Evolutionary conservation across 2,113 vertebrate species (phyloP).

Genomic region (Promerops cafer): DNA sequence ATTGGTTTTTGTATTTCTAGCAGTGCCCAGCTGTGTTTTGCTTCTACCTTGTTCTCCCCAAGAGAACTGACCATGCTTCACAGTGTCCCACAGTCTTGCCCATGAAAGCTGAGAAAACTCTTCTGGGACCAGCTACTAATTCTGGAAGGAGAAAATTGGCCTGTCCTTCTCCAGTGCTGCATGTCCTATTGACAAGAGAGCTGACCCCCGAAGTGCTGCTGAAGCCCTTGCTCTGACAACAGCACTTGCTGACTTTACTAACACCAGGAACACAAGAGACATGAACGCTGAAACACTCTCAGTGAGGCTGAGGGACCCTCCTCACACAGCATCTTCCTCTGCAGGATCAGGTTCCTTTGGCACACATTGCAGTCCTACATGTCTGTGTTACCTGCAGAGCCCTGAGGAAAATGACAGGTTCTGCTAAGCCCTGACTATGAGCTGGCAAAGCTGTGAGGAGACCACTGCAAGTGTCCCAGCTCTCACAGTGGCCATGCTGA

Average conservation of each 20-base stretch:
- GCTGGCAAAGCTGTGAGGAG: background rate
- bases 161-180: background rate
- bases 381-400: background rate
- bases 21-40: background rate
- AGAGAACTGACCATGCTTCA: background rate
- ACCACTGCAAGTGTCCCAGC: background rate
- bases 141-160: background rate
- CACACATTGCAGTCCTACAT: background rate
- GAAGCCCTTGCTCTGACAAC: background rate
- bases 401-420: background rate
- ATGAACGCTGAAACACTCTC: background rate
- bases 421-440: background rate
- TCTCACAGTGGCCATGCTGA: background rate
- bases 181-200: background rate
- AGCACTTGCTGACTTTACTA: background rate
- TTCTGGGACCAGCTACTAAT: background rate
- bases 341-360: background rate
- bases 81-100: background rate
- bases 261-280: background rate
- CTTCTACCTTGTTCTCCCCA: background rate
- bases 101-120: background rate
- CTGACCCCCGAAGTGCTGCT: background rate
- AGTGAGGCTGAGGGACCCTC: background rate
- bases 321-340: background rate
- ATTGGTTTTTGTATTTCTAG: background rate